Base-by-base conservation (phyloP, 2,113 vertebrate species). In the Clarias macrocephalus region DNA sequence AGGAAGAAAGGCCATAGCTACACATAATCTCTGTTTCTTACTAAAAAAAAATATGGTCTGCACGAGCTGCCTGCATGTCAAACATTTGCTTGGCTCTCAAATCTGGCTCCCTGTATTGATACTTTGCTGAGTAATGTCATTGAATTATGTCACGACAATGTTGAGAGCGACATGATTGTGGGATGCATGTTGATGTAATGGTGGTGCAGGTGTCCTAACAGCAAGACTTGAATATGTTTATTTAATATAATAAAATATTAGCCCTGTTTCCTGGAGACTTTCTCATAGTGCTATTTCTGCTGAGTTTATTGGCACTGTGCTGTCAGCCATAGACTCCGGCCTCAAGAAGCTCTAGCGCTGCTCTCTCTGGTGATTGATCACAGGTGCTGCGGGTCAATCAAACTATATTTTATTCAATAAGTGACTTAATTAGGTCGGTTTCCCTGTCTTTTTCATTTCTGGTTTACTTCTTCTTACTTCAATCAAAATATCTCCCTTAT, bases 351-450 rank as follows among this genome's bases (percentile, higher is more conserved):
- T 63, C 30, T 48, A 72, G 73, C 80, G 79, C 56, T 80, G 7
- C 70, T 33, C 65, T 72, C 89, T 89, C 88, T 89, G 77, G 57
- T 33, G 75, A 93, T 94, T 94, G 91, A 94, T 94, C 92, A 91
- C 92, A 94, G 92, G 92, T 94, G 92, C 93, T 92, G 91, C 88
- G 91, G 93, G 94, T 94, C 92, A 92, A 94, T 94, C 93, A 93
- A 94, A 92, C 92, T 93, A 93, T 93, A 90, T 84, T 85, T 91
- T 91, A 92, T 93, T 93, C 93, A 90, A 89, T 89, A 90, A 72
- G 91, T 93, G 93, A 92, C 91, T 92, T 89, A 86, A n/a, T 92
- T 92, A 90, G 88, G 91, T 91, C 91, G 86, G 86, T 89, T 88
- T 89, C 86, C 89, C 86, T 63, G 62, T 83, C 19, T 83, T 56